Conservation (phyloP, 1,140 invertebrate species). For the Drosophila littoralis region DNA sequence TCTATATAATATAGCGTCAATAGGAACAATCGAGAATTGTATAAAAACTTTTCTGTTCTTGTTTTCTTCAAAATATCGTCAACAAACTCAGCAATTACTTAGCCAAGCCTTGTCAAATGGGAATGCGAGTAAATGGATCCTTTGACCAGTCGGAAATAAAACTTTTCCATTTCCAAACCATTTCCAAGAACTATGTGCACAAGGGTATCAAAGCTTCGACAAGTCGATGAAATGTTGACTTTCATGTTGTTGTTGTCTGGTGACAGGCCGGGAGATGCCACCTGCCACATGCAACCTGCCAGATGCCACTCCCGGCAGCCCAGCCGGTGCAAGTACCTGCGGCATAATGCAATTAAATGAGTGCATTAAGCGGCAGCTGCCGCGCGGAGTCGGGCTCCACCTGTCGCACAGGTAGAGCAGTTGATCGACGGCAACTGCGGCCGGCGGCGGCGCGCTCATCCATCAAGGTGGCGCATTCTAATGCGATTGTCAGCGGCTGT, state of each 20-base stretch:
- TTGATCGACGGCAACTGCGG: constrained; percentile 6
- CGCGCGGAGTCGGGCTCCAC: constrained; percentile 12
- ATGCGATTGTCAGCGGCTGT: constrained; percentile 73
- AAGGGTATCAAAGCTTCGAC: too few species aligned
- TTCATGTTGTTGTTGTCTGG: constrained; percentile 18
- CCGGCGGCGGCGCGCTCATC: constrained; percentile 45
- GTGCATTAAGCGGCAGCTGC: constrained; percentile 56
- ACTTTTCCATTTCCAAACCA: too few species aligned
- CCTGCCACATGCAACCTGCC: constrained; percentile 21
- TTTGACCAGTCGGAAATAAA: too few species aligned
- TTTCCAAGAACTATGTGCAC: too few species aligned
- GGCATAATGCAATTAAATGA: constrained; percentile 83
- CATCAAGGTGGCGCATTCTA: constrained; percentile 72
- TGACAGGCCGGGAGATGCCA: constrained; percentile 8
- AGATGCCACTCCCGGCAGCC: constrained; percentile 16
- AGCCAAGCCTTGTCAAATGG: too few species aligned
- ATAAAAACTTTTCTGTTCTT: too few species aligned
- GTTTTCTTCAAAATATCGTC: too few species aligned
- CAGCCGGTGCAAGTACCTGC: constrained; percentile 69
- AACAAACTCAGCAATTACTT: too few species aligned
- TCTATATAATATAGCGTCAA: too few species aligned
- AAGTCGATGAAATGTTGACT: too few species aligned
- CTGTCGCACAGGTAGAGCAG: not conserved
- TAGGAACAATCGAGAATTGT: too few species aligned
- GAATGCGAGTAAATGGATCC: too few species aligned